Conservation (phyloP, 2,113 vertebrate genomes). For the Nothocercus nigrocapillus region DNA sequence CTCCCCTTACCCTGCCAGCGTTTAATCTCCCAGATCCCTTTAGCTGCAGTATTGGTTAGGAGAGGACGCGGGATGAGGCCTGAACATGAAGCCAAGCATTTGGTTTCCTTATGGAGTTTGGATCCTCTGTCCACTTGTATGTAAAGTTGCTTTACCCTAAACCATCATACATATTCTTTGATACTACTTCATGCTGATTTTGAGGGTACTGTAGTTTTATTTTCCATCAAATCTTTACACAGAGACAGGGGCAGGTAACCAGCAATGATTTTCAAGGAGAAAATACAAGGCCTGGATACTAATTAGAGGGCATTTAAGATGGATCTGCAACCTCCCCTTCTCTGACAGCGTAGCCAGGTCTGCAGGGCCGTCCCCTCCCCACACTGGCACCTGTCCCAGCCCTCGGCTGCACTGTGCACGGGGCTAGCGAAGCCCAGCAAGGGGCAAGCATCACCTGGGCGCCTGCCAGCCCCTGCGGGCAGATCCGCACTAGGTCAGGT, state of each 20-base stretch:
- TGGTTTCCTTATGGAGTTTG: background rate
- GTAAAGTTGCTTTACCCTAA: background rate
- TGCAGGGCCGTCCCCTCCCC: background rate
- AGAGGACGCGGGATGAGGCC: background rate
- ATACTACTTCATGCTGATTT: background rate
- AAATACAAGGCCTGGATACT: background rate
- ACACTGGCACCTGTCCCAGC: background rate
- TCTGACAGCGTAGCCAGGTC: background rate
- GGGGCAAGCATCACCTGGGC: background rate
- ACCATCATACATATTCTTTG: background rate
- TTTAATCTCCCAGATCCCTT: background rate
- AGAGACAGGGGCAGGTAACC: background rate
- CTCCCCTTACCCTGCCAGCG: background rate
- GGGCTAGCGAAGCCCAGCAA: background rate
- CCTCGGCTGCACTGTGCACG: background rate
- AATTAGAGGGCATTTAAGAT: background rate
- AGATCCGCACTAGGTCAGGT: constrained; percentile 3
- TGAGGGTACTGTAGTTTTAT: background rate
- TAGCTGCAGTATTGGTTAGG: background rate
- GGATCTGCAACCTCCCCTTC: background rate
- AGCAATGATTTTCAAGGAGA: background rate
- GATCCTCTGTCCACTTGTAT: background rate
- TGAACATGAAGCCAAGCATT: background rate
- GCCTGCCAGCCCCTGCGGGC: background rate
- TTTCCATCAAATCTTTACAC: background rate